Conservation (phyloP, 1,140 invertebrate species). For the Harpegnathos saltator region DNA sequence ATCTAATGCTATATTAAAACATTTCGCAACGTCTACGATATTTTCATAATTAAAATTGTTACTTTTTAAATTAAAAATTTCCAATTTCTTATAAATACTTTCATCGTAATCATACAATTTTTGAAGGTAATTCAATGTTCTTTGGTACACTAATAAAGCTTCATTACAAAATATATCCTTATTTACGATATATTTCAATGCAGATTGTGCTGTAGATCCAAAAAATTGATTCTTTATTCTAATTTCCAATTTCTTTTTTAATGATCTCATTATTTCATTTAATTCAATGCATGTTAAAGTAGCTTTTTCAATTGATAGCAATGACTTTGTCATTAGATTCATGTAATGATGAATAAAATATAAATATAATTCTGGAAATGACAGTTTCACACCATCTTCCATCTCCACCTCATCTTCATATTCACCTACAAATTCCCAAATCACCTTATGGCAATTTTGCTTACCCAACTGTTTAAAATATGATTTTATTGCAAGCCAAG, state of each 20-base stretch:
- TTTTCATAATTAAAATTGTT: too few species aligned
- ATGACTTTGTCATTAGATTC: slow-evolving; percentile 18
- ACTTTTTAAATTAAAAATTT: too few species aligned
- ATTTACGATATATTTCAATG: background rate
- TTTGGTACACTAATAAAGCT: background rate
- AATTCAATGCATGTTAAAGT: background rate
- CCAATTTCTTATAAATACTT: too few species aligned
- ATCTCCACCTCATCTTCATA: slow-evolving; percentile 44
- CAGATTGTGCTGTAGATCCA: background rate
- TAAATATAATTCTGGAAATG: slow-evolving; percentile 53
- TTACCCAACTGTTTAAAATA: slow-evolving; percentile 56
- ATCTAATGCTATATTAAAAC: too few species aligned
- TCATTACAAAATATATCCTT: slow-evolving; percentile 3
- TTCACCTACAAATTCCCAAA: slow-evolving; percentile 54
- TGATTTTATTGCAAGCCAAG: slow-evolving; percentile 40
- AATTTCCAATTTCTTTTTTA: too few species aligned
- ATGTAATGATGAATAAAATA: slow-evolving; percentile 63
- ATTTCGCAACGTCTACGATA: too few species aligned
- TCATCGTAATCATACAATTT: too few species aligned
- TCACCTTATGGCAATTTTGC: slow-evolving; percentile 50
- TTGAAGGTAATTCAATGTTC: background rate
- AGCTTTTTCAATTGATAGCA: background rate
- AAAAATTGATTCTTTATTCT: slow-evolving; percentile 8
- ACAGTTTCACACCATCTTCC: background rate
- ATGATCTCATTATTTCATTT: too few species aligned